Evolutionary conservation across 2,888 invertebrate species (phyloP).

Genomic region (Drosophila imparisetae): DNA sequence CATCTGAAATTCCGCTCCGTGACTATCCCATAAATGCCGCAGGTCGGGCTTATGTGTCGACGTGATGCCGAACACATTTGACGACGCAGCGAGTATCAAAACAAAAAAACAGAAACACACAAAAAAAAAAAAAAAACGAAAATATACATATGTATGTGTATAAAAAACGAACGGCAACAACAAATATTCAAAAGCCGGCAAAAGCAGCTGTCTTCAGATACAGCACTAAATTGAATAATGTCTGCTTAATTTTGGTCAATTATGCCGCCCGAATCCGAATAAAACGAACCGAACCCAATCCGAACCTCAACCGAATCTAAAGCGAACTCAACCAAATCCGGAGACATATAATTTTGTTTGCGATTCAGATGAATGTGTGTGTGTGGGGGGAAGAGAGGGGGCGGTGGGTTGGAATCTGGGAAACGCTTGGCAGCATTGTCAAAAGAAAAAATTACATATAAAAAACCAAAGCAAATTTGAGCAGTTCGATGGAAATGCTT

Average conservation of each 20-base stretch:
- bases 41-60: constrained; percentile 47
- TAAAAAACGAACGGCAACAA: not conserved
- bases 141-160: not conserved
- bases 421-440: constrained; percentile 52
- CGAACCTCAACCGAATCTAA: constrained; percentile 19
- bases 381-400: constrained; percentile 1
- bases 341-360: constrained; percentile 68
- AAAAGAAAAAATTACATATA: constrained; percentile 36
- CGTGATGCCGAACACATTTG: constrained; percentile 69
- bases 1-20: constrained; percentile 41
- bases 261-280: constrained; percentile 59
- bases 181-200: constrained; percentile 33
- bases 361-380: constrained; percentile 34
- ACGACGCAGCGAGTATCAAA: constrained; percentile 21
- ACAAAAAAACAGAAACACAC: not conserved
- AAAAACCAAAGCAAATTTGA: constrained; percentile 27
- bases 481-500: constrained; percentile 52
- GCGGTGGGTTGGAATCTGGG: constrained; percentile 36
- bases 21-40: constrained; percentile 57
- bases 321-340: constrained; percentile 15
- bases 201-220: constrained; percentile 49
- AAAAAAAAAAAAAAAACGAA: not conserved
- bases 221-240: constrained; percentile 69
- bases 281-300: constrained; percentile 17
- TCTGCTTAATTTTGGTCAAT: constrained; percentile 75